Percentiles rank a stretch among this genome's conserved stretches.
Evolutionary conservation across 92 coral and sea anemone species (phyloP).

Genomic region (Epizoanthus rinbou): DNA sequence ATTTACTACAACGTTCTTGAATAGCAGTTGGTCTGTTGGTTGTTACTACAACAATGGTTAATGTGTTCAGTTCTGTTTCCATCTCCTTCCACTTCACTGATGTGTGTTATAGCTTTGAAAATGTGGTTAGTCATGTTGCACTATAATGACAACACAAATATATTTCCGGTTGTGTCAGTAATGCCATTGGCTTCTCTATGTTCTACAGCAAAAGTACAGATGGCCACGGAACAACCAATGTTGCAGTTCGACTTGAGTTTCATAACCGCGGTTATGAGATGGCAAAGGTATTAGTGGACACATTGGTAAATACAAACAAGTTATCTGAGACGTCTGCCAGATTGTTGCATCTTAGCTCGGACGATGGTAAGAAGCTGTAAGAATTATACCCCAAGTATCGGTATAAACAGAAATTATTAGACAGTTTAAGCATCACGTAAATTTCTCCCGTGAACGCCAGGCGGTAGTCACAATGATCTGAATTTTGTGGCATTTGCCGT

Average conservation of each 20-base stretch:
- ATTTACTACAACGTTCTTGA: no score
- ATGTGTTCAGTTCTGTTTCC: no score
- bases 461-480: no score
- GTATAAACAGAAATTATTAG: no score
- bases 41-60: no score
- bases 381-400: not conserved
- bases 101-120: no score
- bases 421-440: no score
- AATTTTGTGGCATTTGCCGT: no score
- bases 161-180: not conserved
- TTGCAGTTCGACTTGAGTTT: constrained; percentile 3
- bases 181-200: not conserved
- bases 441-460: no score
- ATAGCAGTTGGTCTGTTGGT: no score
- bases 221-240: not conserved
- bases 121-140: not conserved
- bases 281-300: not conserved
- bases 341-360: constrained; percentile 11
- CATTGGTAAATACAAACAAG: not conserved
- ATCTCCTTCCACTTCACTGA: no score
- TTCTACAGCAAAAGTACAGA: not conserved
- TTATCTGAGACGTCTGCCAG: not conserved
- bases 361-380: constrained; percentile 1
- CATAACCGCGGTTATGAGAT: constrained; percentile 1
- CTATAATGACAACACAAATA: not conserved